Evolutionary conservation across 1,140 invertebrate species (phyloP).

Genomic region (Cylas formicarius): DNA sequence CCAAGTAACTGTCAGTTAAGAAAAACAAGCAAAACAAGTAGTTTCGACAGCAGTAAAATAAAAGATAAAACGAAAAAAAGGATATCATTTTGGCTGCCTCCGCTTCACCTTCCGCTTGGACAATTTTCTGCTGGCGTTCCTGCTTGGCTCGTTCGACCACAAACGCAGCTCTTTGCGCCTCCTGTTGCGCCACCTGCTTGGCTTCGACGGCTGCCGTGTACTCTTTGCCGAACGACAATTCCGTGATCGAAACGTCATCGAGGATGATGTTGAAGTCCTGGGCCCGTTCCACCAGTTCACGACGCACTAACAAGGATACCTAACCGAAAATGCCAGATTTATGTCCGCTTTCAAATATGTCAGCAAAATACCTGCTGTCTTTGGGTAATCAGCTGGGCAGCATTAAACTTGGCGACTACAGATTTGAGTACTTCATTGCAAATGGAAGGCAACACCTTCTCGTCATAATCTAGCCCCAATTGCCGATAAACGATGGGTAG

Average conservation of each 20-base stretch:
- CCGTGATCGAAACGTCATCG: constrained; percentile 99
- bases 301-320: constrained; percentile 86
- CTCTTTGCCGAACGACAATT: constrained; percentile 97
- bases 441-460: constrained; percentile 93
- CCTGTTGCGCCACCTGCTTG: constrained; percentile 99
- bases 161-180: constrained; percentile 97
- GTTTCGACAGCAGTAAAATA: constrained; percentile 5
- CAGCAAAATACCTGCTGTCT: constrained; percentile 75
- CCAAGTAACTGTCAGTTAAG: constrained; percentile 76
- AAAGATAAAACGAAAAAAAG: constrained; percentile 48
- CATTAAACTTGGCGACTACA: constrained; percentile 99
- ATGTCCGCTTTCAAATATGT: neutral
- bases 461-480: constrained; percentile 79
- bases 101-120: constrained; percentile 99
- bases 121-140: constrained; percentile 98
- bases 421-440: constrained; percentile 99
- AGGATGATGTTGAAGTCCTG: constrained; percentile 97
- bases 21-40: constrained; percentile 40
- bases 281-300: constrained; percentile 93
- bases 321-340: constrained; percentile 30
- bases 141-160: constrained; percentile 96
- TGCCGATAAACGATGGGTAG: constrained; percentile 87
- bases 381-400: constrained; percentile 97
- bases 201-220: constrained; percentile 99
- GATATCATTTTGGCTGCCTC: constrained; percentile 96